Base-by-base conservation (phyloP, 2,113 vertebrate genomes). In the Hyla sarda region DNA sequence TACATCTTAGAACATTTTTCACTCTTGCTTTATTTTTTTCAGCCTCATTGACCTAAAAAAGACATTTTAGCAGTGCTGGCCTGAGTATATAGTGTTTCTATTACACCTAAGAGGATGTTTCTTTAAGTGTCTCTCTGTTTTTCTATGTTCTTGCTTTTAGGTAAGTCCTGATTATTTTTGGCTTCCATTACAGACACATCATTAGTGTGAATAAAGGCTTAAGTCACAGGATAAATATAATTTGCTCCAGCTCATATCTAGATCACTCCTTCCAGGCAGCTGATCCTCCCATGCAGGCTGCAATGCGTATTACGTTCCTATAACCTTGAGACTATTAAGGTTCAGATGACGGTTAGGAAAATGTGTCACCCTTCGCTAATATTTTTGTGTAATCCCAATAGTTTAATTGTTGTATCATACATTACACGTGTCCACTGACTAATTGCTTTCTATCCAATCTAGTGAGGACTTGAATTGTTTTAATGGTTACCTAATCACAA, bases 291-390 rank as follows among this genome's bases (percentile, higher is more conserved):
- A 16, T 41, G 54, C 17, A 41, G 67, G 12, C 67, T 73, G 82
- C 82, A 83, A 11, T 73, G 82, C 67, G 32, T 56, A 52, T 72
- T 41, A 54, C 45, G 21, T 52, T 56, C 65, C 47, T 83, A 6
- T 73, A 56, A 72, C 82, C 82, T 83, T 83, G 28, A 83, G 21
- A 21, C 45, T n/a, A n/a, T n/a, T n/a, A n/a, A 28, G 79, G 76
- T 67, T 67, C 41, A 82, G 60, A 75, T 28, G n/a, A 52, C 13
- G n/a, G 12, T 10, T 4, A 50, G n/a, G 50, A 62, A 16, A 62
- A 17, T 41, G 10, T 60, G 21, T 16, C 54, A 23, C 32, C 30
- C 5, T 23, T 41, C 10, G n/a, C 77, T 34, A 12, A 65, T 65
- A 60, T 9, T 13, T 25, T 48, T 23, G 10, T 71, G 10, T 32